A percentile compares a stretch with the other conserved stretches of the same genome.
These are phyloP conservation scores for Ischnura elegans DNA, from an alignment of 2,888 invertebrate genomes.

Conservation along the genomic window DNA sequence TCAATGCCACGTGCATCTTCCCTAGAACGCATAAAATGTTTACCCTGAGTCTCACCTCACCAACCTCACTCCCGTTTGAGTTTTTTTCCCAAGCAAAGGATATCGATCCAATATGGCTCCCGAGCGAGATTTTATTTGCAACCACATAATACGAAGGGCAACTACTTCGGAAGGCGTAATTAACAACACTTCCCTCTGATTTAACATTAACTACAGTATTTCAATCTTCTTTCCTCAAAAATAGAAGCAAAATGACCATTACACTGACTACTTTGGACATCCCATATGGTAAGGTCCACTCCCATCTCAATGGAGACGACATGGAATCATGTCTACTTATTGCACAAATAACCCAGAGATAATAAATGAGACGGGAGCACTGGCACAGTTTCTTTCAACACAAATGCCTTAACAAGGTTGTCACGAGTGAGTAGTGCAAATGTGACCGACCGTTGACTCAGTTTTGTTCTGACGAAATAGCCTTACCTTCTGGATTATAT, in stretches of 20 bases:
- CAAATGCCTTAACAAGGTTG: neutral
- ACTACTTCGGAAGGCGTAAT: neutral
- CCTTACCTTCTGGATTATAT: constrained; percentile 84
- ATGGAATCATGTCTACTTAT: neutral
- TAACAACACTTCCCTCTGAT: no score
- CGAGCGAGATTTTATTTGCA: constrained; percentile 6
- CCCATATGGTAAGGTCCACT: neutral
- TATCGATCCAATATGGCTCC: constrained; percentile 64
- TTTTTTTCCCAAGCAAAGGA: neutral
- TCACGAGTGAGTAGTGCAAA: neutral
- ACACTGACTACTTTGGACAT: neutral
- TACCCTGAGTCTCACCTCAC: constrained; percentile 8
- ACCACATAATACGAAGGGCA: neutral
- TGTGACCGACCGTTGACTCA: neutral
- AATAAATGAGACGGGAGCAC: neutral
- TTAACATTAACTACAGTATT: neutral
- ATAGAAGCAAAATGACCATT: neutral
- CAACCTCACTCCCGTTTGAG: neutral
- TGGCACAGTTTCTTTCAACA: neutral
- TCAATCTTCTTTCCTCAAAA: neutral
- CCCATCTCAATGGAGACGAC: neutral
- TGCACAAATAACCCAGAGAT: neutral
- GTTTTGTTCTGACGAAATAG: constrained; percentile 40
- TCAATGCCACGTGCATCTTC: constrained; percentile 26
- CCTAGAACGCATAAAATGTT: neutral